Evolutionary conservation across 2,113 vertebrate genomes (phyloP).

Genomic region (Sinocyclocheilus maitianheensis): DNA sequence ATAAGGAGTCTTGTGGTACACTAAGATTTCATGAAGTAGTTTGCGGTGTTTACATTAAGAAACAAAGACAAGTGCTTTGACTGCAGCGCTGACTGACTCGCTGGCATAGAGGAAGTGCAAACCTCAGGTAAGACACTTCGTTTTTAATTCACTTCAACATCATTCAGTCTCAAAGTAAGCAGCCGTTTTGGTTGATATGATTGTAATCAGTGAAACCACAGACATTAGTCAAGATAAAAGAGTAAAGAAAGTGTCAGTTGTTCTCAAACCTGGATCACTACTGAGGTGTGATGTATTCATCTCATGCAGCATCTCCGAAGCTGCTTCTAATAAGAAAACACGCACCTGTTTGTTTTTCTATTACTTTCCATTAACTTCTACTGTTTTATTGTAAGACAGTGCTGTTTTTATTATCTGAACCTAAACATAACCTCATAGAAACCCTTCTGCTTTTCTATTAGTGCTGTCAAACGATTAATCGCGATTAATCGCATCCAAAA

Average conservation of each 20-base stretch:
- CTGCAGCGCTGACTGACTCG: neutral
- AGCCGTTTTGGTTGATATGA: neutral
- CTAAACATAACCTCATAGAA: neutral
- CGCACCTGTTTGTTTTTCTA: neutral
- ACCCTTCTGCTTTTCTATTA: neutral
- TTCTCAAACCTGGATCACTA: neutral
- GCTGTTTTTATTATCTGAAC: neutral
- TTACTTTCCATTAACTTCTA: neutral
- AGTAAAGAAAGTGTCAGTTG: neutral
- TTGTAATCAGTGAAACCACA: neutral
- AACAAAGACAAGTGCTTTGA: constrained; percentile 28
- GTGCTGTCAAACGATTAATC: no score
- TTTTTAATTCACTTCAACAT: neutral
- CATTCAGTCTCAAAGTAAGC: neutral
- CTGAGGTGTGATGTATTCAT: constrained; percentile 2
- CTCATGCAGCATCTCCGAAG: neutral
- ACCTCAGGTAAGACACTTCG: constrained; percentile 35
- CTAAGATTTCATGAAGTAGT: constrained; percentile 25
- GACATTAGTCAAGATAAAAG: neutral
- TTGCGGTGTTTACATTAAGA: constrained; percentile 21
- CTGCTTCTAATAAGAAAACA: neutral
- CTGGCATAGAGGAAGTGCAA: neutral
- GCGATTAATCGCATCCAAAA: no score
- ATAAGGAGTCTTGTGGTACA: neutral
- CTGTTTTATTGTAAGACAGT: neutral